These are phyloP conservation scores for Drosophila tripunctata DNA, from an alignment of 2,888 invertebrate species.

Conservation along the genomic window DNA sequence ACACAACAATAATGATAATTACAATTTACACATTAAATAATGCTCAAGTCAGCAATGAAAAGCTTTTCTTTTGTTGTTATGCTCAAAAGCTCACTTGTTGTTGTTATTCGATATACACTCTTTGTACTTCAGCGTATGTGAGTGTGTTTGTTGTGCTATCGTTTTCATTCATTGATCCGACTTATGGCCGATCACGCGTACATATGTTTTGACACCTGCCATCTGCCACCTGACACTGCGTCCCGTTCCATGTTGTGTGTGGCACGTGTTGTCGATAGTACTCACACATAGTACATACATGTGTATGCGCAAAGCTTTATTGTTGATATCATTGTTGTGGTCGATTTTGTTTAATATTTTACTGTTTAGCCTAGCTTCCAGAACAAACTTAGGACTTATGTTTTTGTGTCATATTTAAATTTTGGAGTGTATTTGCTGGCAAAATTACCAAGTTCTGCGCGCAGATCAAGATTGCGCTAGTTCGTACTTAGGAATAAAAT, in stretches of 20 bases:
- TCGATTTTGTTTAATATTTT: slow-evolving; percentile 34
- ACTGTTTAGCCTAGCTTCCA: background rate
- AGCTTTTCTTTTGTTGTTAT: slow-evolving; percentile 15
- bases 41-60: slow-evolving; percentile 24
- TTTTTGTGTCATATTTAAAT: too few relatives aligned
- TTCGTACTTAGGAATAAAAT: too few relatives aligned
- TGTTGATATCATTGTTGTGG: slow-evolving; percentile 25
- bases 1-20: background rate
- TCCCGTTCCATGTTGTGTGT: slow-evolving; percentile 19
- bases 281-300: too few relatives aligned
- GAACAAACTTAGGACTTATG: background rate
- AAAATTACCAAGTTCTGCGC: too few relatives aligned
- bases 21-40: background rate
- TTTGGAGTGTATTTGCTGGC: too few relatives aligned
- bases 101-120: slow-evolving; percentile 33
- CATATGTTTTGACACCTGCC: slow-evolving; percentile 68
- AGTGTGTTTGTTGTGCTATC: slow-evolving; percentile 35
- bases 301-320: slow-evolving; percentile 30
- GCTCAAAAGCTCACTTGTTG: slow-evolving; percentile 7
- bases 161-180: slow-evolving; percentile 75
- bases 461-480: too few relatives aligned
- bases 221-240: slow-evolving; percentile 53
- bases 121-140: slow-evolving; percentile 42
- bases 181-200: slow-evolving; percentile 73
- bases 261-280: slow-evolving; percentile 62